These are phyloP conservation scores for Stylophora pistillata DNA, from an alignment of 64 coral and sea anemone species.

Conservation along the genomic window DNA sequence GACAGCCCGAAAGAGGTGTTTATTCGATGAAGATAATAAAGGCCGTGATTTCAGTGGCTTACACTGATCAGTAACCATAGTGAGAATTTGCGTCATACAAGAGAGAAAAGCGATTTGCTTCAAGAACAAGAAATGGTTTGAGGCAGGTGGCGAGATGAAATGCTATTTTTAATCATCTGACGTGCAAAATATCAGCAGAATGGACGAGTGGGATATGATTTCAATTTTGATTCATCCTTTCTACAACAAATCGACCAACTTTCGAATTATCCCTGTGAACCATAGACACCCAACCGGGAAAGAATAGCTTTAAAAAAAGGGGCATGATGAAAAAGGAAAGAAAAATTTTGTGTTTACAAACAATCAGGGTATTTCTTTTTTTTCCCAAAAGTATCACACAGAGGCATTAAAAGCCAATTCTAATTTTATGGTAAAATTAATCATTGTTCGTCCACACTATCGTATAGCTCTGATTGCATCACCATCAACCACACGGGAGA, in stretches of 20 bases:
- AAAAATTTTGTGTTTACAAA: background rate
- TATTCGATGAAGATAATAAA: conserved; percentile 48
- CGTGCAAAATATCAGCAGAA: background rate
- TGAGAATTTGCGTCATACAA: conserved; percentile 12
- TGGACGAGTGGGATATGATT: background rate
- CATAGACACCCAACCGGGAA: background rate
- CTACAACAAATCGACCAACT: background rate
- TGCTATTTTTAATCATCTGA: conserved; percentile 19
- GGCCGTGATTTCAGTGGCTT: conserved; percentile 7
- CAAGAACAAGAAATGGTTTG: background rate
- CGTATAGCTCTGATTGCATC: background rate
- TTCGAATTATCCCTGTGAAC: background rate
- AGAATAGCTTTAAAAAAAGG: background rate
- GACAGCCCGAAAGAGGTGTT: conserved; percentile 14
- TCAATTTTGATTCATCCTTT: background rate
- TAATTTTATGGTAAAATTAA: background rate
- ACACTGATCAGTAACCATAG: background rate
- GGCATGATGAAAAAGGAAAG: background rate
- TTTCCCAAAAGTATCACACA: background rate
- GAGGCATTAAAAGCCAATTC: conserved; percentile 13
- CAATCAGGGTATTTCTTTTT: background rate
- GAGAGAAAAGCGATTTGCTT: conserved; percentile 30
- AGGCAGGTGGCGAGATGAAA: conserved; percentile 18
- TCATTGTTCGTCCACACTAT: background rate
- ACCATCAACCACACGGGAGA: background rate